Conservation (phyloP, 2,888 invertebrate genomes). For the Drosophila rubida region DNA sequence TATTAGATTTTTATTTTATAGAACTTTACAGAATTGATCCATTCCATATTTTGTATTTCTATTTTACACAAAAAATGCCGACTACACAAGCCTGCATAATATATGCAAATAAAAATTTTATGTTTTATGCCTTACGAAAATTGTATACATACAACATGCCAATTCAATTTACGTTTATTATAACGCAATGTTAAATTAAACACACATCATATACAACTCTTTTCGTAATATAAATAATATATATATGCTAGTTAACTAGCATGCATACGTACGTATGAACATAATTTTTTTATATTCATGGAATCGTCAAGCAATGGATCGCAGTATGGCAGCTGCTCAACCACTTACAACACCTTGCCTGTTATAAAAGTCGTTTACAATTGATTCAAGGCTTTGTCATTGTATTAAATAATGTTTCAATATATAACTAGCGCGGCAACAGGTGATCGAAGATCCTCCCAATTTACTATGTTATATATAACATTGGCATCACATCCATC, state of each 20-base stretch:
- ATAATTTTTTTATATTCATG: not conserved
- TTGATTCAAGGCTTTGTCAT: constrained; percentile 34
- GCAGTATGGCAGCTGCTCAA: constrained; percentile 11
- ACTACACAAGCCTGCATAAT: too few relatives aligned
- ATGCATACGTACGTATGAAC: not conserved
- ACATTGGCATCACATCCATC: constrained; percentile 45
- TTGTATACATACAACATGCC: too few relatives aligned
- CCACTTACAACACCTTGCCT: constrained; percentile 26
- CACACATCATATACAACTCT: too few relatives aligned
- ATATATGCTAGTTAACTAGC: too few relatives aligned
- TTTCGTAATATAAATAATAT: not conserved
- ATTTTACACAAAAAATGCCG: too few relatives aligned
- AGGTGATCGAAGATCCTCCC: constrained; percentile 35
- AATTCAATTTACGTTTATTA: too few relatives aligned
- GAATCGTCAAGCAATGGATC: constrained; percentile 10
- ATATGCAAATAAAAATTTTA: too few relatives aligned
- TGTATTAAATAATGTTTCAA: constrained; percentile 35
- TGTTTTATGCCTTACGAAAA: too few relatives aligned
- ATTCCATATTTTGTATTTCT: too few relatives aligned
- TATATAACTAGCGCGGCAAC: constrained; percentile 15
- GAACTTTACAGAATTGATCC: too few relatives aligned
- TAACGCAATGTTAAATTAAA: too few relatives aligned
- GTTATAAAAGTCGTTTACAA: constrained; percentile 42
- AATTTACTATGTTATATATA: constrained; percentile 3
- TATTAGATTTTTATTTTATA: too few relatives aligned